phyloP scores from a whole-genome alignment of 2,113 vertebrate species.

The Ophiodon elongatus region DNA sequence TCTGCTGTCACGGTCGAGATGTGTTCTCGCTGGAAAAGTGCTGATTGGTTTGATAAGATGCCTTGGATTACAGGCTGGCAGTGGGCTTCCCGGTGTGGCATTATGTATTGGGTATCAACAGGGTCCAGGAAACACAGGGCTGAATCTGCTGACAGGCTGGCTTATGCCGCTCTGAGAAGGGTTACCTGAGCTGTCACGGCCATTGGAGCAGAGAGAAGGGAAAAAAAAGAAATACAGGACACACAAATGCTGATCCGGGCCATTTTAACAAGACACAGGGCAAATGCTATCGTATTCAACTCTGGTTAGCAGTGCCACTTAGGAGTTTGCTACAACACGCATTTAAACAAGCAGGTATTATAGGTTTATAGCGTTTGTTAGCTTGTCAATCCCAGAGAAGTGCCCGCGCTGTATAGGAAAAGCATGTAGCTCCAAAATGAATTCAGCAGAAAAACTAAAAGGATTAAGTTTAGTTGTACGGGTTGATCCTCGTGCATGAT shows the following conservation, averaged over 20 bases:
- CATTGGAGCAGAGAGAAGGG: constrained; percentile 50
- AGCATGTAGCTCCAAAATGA: neutral
- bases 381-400: neutral
- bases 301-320: neutral
- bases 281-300: constrained; percentile 16
- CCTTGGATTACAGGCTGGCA: constrained; percentile 73
- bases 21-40: constrained; percentile 69
- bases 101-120: constrained; percentile 65
- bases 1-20: constrained; percentile 69
- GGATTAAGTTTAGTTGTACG: neutral
- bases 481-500: neutral
- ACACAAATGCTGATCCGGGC: constrained; percentile 20
- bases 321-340: neutral
- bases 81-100: constrained; percentile 58
- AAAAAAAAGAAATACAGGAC: constrained; percentile 22
- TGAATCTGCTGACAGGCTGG: constrained; percentile 66
- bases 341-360: neutral
- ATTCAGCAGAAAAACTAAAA: neutral
- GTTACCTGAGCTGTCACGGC: constrained; percentile 65
- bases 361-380: neutral
- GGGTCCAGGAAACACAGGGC: constrained; percentile 64
- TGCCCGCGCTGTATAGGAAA: neutral
- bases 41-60: constrained; percentile 81
- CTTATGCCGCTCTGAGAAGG: constrained; percentile 60
- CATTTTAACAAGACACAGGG: constrained; percentile 38